A percentile compares a stretch with the other conserved stretches of the same genome.
Conservation (phyloP, 2,888 invertebrate genomes). For the Schrankia costaestrigalis region DNA sequence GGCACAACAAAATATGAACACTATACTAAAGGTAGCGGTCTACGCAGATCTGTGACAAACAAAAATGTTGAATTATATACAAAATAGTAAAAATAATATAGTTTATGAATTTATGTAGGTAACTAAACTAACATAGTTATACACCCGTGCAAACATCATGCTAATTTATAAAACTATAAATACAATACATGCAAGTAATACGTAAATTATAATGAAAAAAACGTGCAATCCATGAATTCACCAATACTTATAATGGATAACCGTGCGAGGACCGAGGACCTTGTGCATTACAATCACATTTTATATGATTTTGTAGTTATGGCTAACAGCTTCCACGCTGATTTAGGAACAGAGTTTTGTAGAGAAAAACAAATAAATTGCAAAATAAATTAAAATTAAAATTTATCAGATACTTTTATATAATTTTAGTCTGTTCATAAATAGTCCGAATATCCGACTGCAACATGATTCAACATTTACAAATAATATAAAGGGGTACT, state of each 20-base stretch:
- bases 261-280: slow-evolving; percentile 47
- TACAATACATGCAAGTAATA: slow-evolving; percentile 30
- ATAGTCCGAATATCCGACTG: slow-evolving; percentile 35
- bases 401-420: slow-evolving; percentile 5
- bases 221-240: slow-evolving; percentile 30
- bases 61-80: slow-evolving; percentile 15
- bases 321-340: slow-evolving; percentile 46
- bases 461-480: slow-evolving; percentile 22
- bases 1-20: slow-evolving; percentile 21
- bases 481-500: no score
- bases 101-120: no score
- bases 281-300: slow-evolving; percentile 51
- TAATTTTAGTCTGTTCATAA: slow-evolving; percentile 54
- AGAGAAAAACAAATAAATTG: slow-evolving; percentile 24
- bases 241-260: slow-evolving; percentile 25
- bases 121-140: no score
- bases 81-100: neutral
- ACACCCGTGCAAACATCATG: slow-evolving; percentile 8
- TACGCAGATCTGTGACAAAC: slow-evolving; percentile 40
- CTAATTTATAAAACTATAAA: slow-evolving; percentile 15
- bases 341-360: slow-evolving; percentile 56
- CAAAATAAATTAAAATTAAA: slow-evolving; percentile 33
- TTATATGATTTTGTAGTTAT: slow-evolving; percentile 49
- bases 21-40: slow-evolving; percentile 27
- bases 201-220: slow-evolving; percentile 14